Conservation (phyloP, 2,888 invertebrate species). For the Phragmatobia fuliginosa region DNA sequence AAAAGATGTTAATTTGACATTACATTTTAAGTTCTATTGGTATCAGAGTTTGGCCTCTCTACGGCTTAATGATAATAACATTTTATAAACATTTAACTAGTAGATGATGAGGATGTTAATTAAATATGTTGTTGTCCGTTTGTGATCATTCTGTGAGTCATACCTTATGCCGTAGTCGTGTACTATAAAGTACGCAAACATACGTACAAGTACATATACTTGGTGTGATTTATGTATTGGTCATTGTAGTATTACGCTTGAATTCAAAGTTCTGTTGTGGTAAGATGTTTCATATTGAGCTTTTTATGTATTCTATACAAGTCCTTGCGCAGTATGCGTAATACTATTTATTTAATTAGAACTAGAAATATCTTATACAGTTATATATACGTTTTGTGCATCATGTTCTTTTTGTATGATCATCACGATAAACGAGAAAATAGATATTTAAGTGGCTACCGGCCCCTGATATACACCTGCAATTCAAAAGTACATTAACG, state of each 20-base stretch:
- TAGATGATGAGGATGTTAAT: constrained; percentile 55
- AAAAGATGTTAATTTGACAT: no score
- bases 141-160: constrained; percentile 50
- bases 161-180: constrained; percentile 21
- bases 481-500: no score
- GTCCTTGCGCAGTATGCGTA: not conserved
- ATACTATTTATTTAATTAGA: not conserved
- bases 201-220: constrained; percentile 4
- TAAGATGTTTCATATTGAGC: not conserved
- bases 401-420: no score
- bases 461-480: no score
- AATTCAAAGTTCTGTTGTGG: not conserved
- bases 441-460: no score
- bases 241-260: constrained; percentile 9
- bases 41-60: not conserved
- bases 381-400: no score
- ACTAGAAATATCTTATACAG: no score
- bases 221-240: constrained; percentile 9
- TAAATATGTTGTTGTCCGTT: constrained; percentile 50
- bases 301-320: not conserved
- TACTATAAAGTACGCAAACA: constrained; percentile 12
- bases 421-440: no score
- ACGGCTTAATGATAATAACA: not conserved
- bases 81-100: constrained; percentile 14
- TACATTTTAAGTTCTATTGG: not conserved